These are phyloP conservation scores for Thalassophryne amazonica DNA, from an alignment of 2,797 vertebrate species.

Conservation along the genomic window DNA sequence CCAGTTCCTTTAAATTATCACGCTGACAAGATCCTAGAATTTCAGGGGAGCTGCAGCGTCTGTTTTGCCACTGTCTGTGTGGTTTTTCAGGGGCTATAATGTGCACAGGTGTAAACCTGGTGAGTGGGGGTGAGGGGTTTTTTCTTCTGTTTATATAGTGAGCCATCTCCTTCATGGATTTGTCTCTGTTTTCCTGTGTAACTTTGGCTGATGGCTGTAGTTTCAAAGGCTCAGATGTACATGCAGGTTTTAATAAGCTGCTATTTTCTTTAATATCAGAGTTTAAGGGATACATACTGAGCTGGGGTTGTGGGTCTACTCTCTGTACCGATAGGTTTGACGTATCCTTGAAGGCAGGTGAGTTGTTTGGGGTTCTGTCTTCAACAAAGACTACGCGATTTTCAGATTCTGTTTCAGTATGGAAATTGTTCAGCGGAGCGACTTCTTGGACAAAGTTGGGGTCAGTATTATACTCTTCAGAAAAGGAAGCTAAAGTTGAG, in stretches of 20 bases:
- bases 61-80: slow-evolving; percentile 63
- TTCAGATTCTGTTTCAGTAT: slow-evolving; percentile 16
- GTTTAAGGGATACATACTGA: slow-evolving; percentile 3
- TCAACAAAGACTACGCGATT: slow-evolving; percentile 12
- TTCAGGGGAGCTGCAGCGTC: slow-evolving; percentile 45
- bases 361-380: slow-evolving; percentile 23
- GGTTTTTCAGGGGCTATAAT: slow-evolving; percentile 72
- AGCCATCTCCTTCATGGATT: slow-evolving; percentile 50
- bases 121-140: slow-evolving; percentile 69
- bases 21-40: slow-evolving; percentile 40
- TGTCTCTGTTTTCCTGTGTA: slow-evolving; percentile 41
- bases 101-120: slow-evolving; percentile 74
- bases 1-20: slow-evolving; percentile 54
- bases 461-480: slow-evolving; percentile 11
- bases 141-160: slow-evolving; percentile 49
- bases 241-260: slow-evolving; percentile 24
- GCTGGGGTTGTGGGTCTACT: slow-evolving; percentile 13
- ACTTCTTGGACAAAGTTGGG: slow-evolving; percentile 7
- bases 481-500: background rate
- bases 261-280: slow-evolving; percentile 29
- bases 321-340: slow-evolving; percentile 24
- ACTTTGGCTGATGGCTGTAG: slow-evolving; percentile 34
- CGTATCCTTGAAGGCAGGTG: slow-evolving; percentile 11
- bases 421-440: slow-evolving; percentile 6
- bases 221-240: slow-evolving; percentile 23